Conservation (phyloP, 2,888 invertebrate genomes). For the Thecophora atra region DNA sequence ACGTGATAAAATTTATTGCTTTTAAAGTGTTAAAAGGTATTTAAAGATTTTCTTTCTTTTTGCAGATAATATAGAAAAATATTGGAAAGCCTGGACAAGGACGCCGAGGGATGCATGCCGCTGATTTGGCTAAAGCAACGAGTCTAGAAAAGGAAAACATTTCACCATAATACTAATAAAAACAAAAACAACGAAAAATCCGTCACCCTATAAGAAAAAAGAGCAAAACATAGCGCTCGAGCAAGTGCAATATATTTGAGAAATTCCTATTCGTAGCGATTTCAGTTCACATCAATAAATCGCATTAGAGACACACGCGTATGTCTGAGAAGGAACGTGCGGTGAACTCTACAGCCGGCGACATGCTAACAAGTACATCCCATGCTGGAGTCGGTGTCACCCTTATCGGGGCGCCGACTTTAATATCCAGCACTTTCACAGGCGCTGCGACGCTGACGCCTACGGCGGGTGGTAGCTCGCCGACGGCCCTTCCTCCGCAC, state of each 20-base stretch:
- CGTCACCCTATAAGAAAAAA: neutral
- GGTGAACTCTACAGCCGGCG: constrained; percentile 42
- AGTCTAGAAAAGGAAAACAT: neutral
- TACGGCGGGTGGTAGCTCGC: constrained; percentile 40
- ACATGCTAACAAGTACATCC: constrained; percentile 45
- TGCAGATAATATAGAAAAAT: constrained; percentile 38
- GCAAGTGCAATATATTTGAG: neutral
- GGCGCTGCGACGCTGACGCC: constrained; percentile 31
- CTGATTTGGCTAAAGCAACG: neutral
- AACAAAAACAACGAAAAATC: neutral
- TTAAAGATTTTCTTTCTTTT: constrained; percentile 28
- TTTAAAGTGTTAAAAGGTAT: no score
- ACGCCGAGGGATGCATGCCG: neutral
- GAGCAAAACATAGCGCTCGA: neutral
- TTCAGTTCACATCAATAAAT: constrained; percentile 12
- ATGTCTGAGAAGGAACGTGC: constrained; percentile 62
- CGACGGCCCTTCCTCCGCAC: constrained; percentile 28
- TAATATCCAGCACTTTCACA: constrained; percentile 53
- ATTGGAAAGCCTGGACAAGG: neutral
- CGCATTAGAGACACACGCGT: constrained; percentile 16
- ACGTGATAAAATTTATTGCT: no score
- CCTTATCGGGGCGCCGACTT: constrained; percentile 54
- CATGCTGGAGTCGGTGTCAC: constrained; percentile 41
- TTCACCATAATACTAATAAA: no score
- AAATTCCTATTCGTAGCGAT: neutral